These are phyloP conservation scores for Synanceia verrucosa DNA, from an alignment of 2,797 vertebrate species.

Conservation along the genomic window DNA sequence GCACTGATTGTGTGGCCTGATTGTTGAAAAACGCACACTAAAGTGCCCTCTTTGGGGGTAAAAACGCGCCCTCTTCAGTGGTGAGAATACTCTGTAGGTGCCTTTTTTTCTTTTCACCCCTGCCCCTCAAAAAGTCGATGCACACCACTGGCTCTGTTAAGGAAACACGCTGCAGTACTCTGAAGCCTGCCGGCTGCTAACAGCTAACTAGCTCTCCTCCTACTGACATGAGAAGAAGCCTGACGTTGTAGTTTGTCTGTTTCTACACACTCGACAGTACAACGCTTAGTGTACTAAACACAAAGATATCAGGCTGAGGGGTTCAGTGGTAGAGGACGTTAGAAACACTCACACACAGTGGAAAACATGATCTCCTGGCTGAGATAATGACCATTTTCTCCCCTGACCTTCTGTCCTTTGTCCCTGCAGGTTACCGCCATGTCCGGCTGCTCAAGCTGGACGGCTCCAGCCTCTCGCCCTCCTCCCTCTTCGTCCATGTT, in stretches of 20 bases:
- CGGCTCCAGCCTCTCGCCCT: constrained; percentile 86
- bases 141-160: too few relatives aligned
- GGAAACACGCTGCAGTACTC: not conserved
- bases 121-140: too few relatives aligned
- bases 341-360: not conserved
- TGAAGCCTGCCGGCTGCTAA: not conserved
- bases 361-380: not conserved
- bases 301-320: too few relatives aligned
- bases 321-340: not conserved
- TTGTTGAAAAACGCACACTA: too few relatives aligned
- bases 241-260: too few relatives aligned
- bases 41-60: too few relatives aligned
- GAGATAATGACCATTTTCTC: not conserved
- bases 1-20: too few relatives aligned
- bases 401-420: not conserved
- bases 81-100: too few relatives aligned
- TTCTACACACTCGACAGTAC: too few relatives aligned
- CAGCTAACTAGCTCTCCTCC: not conserved
- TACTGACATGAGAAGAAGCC: not conserved
- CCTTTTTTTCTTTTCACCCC: too few relatives aligned
- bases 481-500: constrained; percentile 92
- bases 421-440: constrained; percentile 89
- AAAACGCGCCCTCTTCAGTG: too few relatives aligned
- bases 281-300: too few relatives aligned
- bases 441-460: constrained; percentile 89